A percentile compares a stretch with the other conserved stretches of the same genome.
These are phyloP conservation scores for Dasypogon diadema DNA, from an alignment of 2,888 invertebrate species.

Conservation along the genomic window DNA sequence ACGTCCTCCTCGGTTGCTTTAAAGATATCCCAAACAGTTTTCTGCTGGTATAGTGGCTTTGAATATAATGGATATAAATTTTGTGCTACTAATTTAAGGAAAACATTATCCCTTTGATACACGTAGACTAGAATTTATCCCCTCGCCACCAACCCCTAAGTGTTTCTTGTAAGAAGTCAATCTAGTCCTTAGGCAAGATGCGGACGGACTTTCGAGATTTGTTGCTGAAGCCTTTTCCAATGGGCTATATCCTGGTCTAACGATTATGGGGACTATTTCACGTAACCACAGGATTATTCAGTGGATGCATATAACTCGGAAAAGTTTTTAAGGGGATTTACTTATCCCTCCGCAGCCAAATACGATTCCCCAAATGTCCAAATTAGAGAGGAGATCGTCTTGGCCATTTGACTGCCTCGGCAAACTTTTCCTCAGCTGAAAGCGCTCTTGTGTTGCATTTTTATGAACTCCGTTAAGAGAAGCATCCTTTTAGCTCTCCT, in stretches of 20 bases:
- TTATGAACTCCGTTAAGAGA: slow-evolving; percentile 30
- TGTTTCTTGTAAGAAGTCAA: slow-evolving; percentile 39
- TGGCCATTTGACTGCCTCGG: not conserved
- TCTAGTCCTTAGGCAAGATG: not conserved
- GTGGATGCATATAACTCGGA: slow-evolving; percentile 31
- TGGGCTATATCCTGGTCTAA: slow-evolving; percentile 19
- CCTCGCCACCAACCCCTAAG: slow-evolving; percentile 10
- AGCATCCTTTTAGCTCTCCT: slow-evolving; percentile 40
- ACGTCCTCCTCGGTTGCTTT: not conserved
- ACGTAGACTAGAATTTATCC: slow-evolving; percentile 23
- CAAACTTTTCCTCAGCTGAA: slow-evolving; percentile 19
- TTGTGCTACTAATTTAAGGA: slow-evolving; percentile 34
- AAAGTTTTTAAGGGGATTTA: slow-evolving; percentile 22
- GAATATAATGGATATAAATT: slow-evolving; percentile 6
- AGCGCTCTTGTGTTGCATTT: slow-evolving; percentile 35
- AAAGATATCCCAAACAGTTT: slow-evolving; percentile 36
- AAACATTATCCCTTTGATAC: slow-evolving; percentile 40
- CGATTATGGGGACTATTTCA: slow-evolving; percentile 29
- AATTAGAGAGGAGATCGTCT: slow-evolving; percentile 9
- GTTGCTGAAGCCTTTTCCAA: slow-evolving; percentile 28
- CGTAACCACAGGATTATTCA: slow-evolving; percentile 39
- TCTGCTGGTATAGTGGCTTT: not conserved
- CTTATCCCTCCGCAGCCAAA: not conserved
- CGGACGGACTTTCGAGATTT: slow-evolving; percentile 25
- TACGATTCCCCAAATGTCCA: not conserved